These are phyloP conservation scores for Lamprotornis superbus DNA, from an alignment of 2,113 vertebrate genomes.

Conservation along the genomic window DNA sequence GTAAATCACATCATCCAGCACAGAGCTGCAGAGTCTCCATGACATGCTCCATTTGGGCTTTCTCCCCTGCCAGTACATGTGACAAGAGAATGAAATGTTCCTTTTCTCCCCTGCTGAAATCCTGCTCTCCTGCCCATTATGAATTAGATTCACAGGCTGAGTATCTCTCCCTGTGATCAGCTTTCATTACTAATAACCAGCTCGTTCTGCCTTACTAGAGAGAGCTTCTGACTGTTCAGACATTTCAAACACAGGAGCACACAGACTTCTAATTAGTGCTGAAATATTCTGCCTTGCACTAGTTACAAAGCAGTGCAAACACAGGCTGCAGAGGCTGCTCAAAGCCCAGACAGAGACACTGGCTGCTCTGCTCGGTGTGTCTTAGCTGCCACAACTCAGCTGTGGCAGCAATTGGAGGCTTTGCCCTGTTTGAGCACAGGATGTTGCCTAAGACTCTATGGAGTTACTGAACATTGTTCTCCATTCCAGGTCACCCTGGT, in stretches of 20 bases:
- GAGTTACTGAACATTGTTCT: not conserved
- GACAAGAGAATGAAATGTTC: conserved; percentile 5
- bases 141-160: not conserved
- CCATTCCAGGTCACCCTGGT: not conserved
- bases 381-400: not conserved
- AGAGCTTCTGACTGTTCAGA: not conserved
- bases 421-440: not conserved
- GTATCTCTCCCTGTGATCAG: conserved; percentile 19
- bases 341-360: not conserved
- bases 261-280: conserved; percentile 11
- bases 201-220: not conserved
- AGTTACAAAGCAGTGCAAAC: not conserved
- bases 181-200: conserved; percentile 41
- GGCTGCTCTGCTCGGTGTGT: not conserved
- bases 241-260: not conserved
- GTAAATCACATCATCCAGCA: not conserved
- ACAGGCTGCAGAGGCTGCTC: not conserved
- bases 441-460: not conserved
- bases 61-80: not conserved
- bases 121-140: not conserved
- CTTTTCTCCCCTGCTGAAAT: not conserved
- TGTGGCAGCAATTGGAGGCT: not conserved
- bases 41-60: not conserved
- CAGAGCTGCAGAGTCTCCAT: not conserved
- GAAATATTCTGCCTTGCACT: not conserved